These are phyloP conservation scores for Mimachlamys varia DNA, from an alignment of 2,888 invertebrate genomes.

Conservation along the genomic window DNA sequence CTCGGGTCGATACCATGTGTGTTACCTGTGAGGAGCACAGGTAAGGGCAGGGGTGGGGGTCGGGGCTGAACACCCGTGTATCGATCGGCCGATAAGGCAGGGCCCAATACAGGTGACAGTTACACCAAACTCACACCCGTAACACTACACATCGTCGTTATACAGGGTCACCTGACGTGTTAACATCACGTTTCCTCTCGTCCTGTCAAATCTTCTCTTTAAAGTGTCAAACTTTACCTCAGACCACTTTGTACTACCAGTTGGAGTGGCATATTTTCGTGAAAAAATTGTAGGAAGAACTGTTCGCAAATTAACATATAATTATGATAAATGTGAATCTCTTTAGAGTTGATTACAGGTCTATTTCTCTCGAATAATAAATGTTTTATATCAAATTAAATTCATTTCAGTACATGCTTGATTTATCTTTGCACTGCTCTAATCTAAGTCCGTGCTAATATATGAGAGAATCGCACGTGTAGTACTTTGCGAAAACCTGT, in stretches of 20 bases:
- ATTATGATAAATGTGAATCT: too few relatives aligned
- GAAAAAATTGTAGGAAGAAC: too few relatives aligned
- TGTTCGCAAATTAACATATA: too few relatives aligned
- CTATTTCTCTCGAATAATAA: too few relatives aligned
- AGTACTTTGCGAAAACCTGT: too few relatives aligned
- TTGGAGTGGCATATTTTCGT: neutral
- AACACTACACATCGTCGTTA: neutral
- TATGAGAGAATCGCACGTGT: too few relatives aligned
- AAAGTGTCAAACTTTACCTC: neutral
- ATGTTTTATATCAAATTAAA: too few relatives aligned
- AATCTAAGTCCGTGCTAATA: too few relatives aligned
- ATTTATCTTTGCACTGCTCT: too few relatives aligned
- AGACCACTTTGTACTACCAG: neutral
- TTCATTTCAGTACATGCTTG: too few relatives aligned
- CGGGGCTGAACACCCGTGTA: neutral
- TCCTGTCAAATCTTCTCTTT: neutral
- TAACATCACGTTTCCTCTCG: neutral
- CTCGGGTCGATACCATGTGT: neutral
- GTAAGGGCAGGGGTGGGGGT: constrained; percentile 9
- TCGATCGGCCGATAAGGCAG: neutral
- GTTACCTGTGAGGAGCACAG: neutral
- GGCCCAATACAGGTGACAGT: neutral
- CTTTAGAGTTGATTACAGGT: too few relatives aligned
- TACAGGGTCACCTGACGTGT: neutral
- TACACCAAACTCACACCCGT: neutral